Base-by-base conservation (phyloP, 53 echinoderm and acorn worm genomes). In the Antedon mediterranea region DNA sequence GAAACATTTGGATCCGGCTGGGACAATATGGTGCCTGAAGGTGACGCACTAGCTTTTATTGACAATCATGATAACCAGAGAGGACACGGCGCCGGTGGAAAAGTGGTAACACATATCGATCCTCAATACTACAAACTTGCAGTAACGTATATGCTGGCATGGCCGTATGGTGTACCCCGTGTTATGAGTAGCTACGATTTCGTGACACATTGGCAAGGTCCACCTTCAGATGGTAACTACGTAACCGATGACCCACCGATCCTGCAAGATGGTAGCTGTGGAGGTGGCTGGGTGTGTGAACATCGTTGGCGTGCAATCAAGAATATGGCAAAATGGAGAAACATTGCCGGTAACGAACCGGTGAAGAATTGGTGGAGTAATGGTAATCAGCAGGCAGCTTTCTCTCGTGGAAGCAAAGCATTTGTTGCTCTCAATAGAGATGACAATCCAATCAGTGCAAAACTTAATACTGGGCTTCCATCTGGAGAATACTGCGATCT, bases 61-160 rank as follows among this genome's bases (percentile, higher is more conserved):
- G 98, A 98, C 75, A 98, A 98, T 84, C 98, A 98, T 43, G 98
- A 98, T 80, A 98, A 98, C 87, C 98, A 98, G 80, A 80, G 98
- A 0, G 88, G 85, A 30, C 88, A 98, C 30, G 90, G 98, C 6
- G 92, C 89, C 32, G 98, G 83, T 8, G 90, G 89, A 4, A 34
- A 74, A 28, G 82, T 93, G 32, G 75, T 93, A 8, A 88, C 93
- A 0, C 79, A 86, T 78, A 75, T 71, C 71, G 33, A 75, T 5
- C 32, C 85, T 3, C 85, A 79, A 34, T 77, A 79, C 29, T 93
- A 98, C 90, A 98, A 91, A 77, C 87, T 92, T 78, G 90, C 98
- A 15, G 82, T 79, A n/a, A 81, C 92, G 18, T 93, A 87, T 81
- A 98, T 93, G 92, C 73, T 98, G 72, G 98, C 86, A 70, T 86